Conservation (phyloP, 2,797 vertebrate species). For the Sternotherus odoratus region DNA sequence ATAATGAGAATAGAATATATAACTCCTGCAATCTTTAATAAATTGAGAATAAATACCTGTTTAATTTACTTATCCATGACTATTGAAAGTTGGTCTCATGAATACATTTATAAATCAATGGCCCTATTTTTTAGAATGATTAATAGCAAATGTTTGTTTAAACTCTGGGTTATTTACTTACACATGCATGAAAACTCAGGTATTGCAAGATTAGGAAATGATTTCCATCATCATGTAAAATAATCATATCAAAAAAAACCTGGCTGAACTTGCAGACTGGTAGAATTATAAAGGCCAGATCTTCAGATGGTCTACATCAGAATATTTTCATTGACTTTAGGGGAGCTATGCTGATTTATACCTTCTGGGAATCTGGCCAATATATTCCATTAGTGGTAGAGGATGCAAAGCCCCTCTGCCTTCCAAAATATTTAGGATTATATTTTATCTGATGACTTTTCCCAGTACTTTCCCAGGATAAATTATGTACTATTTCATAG, state of each 20-base stretch:
- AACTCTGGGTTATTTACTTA: slow-evolving; percentile 34
- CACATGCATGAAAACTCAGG: slow-evolving; percentile 1
- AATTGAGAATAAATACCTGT: slow-evolving; percentile 32
- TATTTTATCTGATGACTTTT: not conserved
- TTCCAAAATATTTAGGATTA: not conserved
- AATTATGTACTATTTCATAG: not conserved
- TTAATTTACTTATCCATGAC: slow-evolving; percentile 37
- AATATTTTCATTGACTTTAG: not conserved
- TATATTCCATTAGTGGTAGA: not conserved
- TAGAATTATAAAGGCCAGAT: not conserved
- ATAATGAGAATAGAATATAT: not conserved
- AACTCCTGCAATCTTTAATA: not conserved
- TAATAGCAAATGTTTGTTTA: slow-evolving; percentile 64
- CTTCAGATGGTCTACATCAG: not conserved
- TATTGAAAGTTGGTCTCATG: slow-evolving; percentile 28
- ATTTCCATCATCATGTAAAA: not conserved
- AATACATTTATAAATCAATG: slow-evolving; percentile 51
- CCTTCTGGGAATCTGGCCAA: not conserved
- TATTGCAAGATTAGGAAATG: not conserved
- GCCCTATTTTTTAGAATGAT: slow-evolving; percentile 48
- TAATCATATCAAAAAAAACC: not conserved
- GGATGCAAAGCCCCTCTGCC: not conserved
- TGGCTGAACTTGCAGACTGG: not conserved
- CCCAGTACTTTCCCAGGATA: not conserved
- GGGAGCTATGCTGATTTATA: not conserved